phyloP scores from a whole-genome alignment of 23 tunicate genomes.

The Styela clava region DNA sequence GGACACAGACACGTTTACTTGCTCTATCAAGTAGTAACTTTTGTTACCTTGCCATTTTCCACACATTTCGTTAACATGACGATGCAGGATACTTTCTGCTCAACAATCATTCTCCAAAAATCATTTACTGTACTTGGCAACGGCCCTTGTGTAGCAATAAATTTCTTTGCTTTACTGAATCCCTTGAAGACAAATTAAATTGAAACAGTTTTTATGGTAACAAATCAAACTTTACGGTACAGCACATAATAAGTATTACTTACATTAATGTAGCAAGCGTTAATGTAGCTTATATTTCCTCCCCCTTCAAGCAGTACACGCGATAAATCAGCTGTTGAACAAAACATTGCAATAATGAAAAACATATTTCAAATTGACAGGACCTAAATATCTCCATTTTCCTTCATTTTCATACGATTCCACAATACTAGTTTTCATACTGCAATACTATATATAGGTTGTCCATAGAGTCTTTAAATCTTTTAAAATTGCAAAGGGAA shows the following conservation, averaged over 20 bases:
- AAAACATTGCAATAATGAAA: background rate
- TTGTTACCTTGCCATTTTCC: background rate
- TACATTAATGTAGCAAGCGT: conserved; percentile 12
- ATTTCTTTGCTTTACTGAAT: background rate
- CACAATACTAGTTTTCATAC: background rate
- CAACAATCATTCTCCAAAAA: conserved; percentile 17
- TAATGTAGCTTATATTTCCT: background rate
- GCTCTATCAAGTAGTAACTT: too few relatives aligned
- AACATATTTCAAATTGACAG: too few relatives aligned
- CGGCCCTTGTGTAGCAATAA: conserved; percentile 9
- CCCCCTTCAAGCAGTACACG: background rate
- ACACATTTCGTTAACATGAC: background rate
- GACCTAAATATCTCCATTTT: background rate
- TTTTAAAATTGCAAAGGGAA: background rate
- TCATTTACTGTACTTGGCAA: background rate
- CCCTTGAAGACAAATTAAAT: background rate
- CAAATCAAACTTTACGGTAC: background rate
- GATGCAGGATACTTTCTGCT: background rate
- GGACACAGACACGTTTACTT: background rate
- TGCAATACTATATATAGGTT: background rate
- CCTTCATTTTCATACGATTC: background rate
- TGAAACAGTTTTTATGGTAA: background rate
- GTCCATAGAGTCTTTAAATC: background rate
- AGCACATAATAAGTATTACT: background rate
- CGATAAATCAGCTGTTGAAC: background rate